phyloP scores from a whole-genome alignment of 2,888 invertebrate species.

The Heterodera filipjevi region DNA sequence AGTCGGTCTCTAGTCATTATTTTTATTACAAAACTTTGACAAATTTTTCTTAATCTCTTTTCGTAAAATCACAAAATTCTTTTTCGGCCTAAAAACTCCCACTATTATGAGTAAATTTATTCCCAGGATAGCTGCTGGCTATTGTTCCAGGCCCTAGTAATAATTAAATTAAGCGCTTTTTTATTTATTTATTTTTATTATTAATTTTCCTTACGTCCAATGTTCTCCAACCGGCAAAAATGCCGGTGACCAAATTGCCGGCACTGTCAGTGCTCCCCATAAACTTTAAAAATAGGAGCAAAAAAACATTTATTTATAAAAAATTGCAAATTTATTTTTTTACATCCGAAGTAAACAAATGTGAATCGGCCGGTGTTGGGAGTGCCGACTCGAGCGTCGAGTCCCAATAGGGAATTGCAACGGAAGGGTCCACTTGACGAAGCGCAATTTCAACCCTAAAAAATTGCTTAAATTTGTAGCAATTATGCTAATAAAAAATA shows the following conservation, averaged over 20 bases:
- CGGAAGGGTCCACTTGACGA: constrained; percentile 27
- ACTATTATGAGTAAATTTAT: no score
- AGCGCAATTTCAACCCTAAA: constrained; percentile 45
- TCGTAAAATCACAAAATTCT: no score
- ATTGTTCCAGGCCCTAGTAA: no score
- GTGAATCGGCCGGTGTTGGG: constrained; percentile 29
- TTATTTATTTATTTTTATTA: no score
- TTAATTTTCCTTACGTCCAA: constrained; percentile 8
- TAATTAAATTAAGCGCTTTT: no score
- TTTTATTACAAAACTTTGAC: no score
- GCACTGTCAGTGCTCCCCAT: constrained; percentile 36
- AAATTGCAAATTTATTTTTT: background rate
- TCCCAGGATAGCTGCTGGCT: no score
- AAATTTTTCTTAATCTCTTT: no score
- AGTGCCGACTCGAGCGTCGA: constrained; percentile 35
- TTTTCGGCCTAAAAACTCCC: no score
- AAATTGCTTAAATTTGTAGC: no score
- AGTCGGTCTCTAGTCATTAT: no score
- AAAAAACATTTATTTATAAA: background rate
- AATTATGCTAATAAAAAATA: background rate
- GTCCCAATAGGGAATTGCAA: constrained; percentile 27
- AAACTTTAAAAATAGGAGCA: constrained; percentile 22
- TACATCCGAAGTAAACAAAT: constrained; percentile 28
- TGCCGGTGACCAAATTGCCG: constrained; percentile 53
- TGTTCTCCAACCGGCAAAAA: constrained; percentile 48